Percentiles rank a stretch among this genome's conserved stretches.
Conservation (phyloP, 2,797 vertebrate genomes). For the Clarias fuscus region DNA sequence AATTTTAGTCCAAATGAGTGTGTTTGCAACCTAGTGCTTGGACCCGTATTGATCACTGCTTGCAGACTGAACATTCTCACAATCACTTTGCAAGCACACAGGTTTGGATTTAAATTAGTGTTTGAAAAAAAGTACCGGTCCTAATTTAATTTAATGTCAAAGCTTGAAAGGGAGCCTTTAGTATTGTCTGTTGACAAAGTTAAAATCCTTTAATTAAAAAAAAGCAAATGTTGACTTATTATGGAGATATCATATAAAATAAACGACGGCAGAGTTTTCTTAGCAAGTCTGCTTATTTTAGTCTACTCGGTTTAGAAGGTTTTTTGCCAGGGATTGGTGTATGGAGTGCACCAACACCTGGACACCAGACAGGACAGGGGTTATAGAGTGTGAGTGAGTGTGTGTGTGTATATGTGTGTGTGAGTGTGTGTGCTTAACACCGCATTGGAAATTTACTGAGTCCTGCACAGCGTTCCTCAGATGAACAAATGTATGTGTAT, state of each 20-base stretch:
- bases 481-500: slow-evolving; percentile 26
- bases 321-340: slow-evolving; percentile 60
- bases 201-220: background rate
- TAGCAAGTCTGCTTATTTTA: slow-evolving; percentile 35
- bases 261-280: background rate
- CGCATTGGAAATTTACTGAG: slow-evolving; percentile 81
- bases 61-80: background rate
- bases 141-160: background rate
- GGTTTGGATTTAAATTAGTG: background rate
- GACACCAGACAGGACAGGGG: slow-evolving; percentile 38
- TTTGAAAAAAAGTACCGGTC: background rate
- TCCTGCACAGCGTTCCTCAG: slow-evolving; percentile 29
- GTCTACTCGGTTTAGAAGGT: slow-evolving; percentile 55
- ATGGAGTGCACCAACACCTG: slow-evolving; percentile 25
- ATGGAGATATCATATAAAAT: background rate
- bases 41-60: background rate
- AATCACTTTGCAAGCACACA: background rate
- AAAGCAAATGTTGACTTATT: background rate
- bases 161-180: background rate
- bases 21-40: background rate
- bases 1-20: background rate
- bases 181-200: background rate
- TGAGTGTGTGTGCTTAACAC: slow-evolving; percentile 65
- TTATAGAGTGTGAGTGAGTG: slow-evolving; percentile 45
- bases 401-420: slow-evolving; percentile 4